phyloP scores from a whole-genome alignment of 2,888 invertebrate species.

The Tenthredo distinguenda region DNA sequence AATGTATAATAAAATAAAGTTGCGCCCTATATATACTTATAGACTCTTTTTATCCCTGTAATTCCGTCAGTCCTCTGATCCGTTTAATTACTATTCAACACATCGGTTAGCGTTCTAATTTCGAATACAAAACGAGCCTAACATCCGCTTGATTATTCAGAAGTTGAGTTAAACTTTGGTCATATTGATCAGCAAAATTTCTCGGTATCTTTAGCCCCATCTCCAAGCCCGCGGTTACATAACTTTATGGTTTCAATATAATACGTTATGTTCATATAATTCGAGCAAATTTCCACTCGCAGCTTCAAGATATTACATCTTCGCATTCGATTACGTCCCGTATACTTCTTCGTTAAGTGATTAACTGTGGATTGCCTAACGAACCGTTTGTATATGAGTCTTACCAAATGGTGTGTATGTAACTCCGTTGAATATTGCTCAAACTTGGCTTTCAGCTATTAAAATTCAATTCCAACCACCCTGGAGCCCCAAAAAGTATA shows the following conservation, averaged over 20 bases:
- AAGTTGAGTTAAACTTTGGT: not conserved
- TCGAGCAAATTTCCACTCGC: not conserved
- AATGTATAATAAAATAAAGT: not conserved
- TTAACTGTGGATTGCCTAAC: not conserved
- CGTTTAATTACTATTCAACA: not conserved
- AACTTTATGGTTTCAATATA: not conserved
- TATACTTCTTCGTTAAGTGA: not conserved
- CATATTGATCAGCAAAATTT: not conserved
- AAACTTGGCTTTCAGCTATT: not conserved
- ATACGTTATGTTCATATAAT: not conserved
- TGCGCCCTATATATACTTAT: not conserved
- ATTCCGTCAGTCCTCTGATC: not conserved
- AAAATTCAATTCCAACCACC: not conserved
- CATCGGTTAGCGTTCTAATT: not conserved
- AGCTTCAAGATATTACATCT: not conserved
- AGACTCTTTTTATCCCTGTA: not conserved
- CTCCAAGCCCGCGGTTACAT: not conserved
- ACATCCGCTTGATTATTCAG: not conserved
- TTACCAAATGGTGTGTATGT: not conserved
- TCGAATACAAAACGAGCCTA: slow-evolving; percentile 3
- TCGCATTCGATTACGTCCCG: not conserved
- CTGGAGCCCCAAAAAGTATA: not conserved
- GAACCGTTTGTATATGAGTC: not conserved
- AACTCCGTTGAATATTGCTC: not conserved
- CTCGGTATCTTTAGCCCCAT: not conserved